phyloP scores from a whole-genome alignment of 2,888 invertebrate species.

The Neocrepidodera transversa region DNA sequence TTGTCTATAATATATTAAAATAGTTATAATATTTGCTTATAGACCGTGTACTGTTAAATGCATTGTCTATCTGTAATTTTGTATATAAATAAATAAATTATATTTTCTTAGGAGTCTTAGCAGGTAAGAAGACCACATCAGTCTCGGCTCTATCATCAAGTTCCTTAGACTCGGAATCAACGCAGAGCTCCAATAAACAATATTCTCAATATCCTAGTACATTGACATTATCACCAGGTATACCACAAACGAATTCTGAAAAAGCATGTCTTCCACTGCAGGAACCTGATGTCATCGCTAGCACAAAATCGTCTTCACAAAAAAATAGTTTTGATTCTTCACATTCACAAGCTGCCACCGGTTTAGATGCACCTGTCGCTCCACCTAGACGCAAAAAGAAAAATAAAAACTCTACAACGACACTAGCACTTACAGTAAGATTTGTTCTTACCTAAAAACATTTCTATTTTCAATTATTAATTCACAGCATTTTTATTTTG shows the following conservation, averaged over 20 bases:
- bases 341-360: conserved; percentile 33
- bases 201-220: conserved; percentile 57
- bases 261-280: conserved; percentile 64
- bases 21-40: too few species aligned
- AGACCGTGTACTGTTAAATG: too few species aligned
- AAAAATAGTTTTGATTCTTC: conserved; percentile 52
- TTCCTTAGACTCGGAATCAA: conserved; percentile 57
- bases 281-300: conserved; percentile 93
- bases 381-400: conserved; percentile 84
- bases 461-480: too few species aligned
- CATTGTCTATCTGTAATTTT: too few species aligned
- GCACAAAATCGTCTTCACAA: conserved; percentile 72
- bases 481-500: too few species aligned
- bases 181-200: conserved; percentile 56
- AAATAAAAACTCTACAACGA: conserved; percentile 51
- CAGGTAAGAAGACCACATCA: conserved; percentile 50
- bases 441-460: background rate
- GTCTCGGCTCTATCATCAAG: conserved; percentile 56
- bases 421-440: conserved; percentile 47
- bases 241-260: conserved; percentile 28
- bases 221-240: conserved; percentile 50
- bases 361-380: conserved; percentile 67
- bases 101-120: conserved; percentile 30
- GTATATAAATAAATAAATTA: too few species aligned
- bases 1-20: too few species aligned